Percentiles rank a stretch among this genome's conserved stretches.
Conservation (phyloP, 2,113 vertebrate genomes). For the Ammodytes dubius region DNA sequence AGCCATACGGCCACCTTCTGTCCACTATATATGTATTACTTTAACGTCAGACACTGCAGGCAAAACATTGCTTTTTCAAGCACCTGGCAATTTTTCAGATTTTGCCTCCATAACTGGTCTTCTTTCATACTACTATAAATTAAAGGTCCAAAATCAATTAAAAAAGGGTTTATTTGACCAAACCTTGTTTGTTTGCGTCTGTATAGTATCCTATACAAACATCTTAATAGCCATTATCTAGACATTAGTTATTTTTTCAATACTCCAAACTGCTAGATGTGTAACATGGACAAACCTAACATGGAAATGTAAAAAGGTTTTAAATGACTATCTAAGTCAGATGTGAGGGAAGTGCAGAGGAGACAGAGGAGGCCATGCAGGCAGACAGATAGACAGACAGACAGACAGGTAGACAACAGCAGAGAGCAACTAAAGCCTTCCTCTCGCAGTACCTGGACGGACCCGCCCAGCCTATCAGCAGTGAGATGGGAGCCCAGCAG, state of each 20-base stretch:
- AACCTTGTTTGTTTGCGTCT: no score
- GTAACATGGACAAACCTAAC: background rate
- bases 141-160: no score
- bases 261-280: background rate
- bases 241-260: no score
- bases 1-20: background rate
- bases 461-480: constrained; percentile 90
- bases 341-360: background rate
- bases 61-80: no score
- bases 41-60: background rate
- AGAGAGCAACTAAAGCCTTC: constrained; percentile 67
- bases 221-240: no score
- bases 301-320: background rate
- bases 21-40: background rate
- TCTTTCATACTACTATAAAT: no score
- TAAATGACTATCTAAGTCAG: background rate
- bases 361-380: constrained; percentile 53
- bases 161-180: no score
- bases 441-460: constrained; percentile 88
- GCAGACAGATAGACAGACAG: constrained; percentile 59
- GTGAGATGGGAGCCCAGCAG: constrained; percentile 89
- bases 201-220: no score
- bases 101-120: no score
- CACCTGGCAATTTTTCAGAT: no score
- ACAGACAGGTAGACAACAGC: constrained; percentile 49